Conservation (phyloP, 1,140 invertebrate species). For the Macrostomum lignano region DNA sequence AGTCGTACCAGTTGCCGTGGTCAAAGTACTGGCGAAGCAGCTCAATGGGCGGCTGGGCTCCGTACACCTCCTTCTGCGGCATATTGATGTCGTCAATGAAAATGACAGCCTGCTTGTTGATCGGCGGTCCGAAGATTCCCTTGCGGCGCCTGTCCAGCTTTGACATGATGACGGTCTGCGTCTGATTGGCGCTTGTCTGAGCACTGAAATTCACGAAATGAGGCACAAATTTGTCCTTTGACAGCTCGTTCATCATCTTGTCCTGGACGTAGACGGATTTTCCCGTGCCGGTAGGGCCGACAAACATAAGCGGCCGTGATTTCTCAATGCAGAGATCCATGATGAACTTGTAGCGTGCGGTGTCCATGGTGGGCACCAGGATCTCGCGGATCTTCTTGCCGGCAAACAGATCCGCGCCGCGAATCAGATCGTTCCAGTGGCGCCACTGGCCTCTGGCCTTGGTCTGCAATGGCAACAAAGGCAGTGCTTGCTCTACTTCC, state of each 20-base stretch:
- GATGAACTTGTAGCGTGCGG: conserved; percentile 23
- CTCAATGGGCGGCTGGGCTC: conserved; percentile 27
- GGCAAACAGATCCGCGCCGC: conserved; percentile 13
- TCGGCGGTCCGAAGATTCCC: conserved; percentile 25
- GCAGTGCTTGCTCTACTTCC: too few species aligned
- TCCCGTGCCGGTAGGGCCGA: conserved; percentile 28
- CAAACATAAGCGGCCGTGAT: conserved; percentile 28
- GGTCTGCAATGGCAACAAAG: too few species aligned
- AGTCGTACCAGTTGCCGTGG: conserved; percentile 31
- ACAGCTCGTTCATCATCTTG: conserved; percentile 19
- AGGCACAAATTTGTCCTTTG: conserved; percentile 19
- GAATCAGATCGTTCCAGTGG: conserved; percentile 39
- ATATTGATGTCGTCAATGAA: conserved; percentile 30
- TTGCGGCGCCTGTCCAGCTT: conserved; percentile 23
- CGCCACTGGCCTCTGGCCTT: too few species aligned
- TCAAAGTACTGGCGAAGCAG: conserved; percentile 26
- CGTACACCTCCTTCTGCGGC: conserved; percentile 26
- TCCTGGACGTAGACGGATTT: conserved; percentile 27
- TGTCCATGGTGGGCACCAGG: conserved; percentile 28
- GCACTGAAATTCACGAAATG: conserved; percentile 28
- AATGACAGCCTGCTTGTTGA: conserved; percentile 26
- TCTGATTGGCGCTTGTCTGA: conserved; percentile 28
- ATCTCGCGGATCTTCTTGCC: conserved; percentile 24
- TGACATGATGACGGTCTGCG: conserved; percentile 34
- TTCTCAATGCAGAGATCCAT: conserved; percentile 21